A percentile compares a stretch with the other conserved stretches of the same genome.
Conservation (phyloP, 1,140 invertebrate species). For the Caenorhabditis tropicalis region DNA sequence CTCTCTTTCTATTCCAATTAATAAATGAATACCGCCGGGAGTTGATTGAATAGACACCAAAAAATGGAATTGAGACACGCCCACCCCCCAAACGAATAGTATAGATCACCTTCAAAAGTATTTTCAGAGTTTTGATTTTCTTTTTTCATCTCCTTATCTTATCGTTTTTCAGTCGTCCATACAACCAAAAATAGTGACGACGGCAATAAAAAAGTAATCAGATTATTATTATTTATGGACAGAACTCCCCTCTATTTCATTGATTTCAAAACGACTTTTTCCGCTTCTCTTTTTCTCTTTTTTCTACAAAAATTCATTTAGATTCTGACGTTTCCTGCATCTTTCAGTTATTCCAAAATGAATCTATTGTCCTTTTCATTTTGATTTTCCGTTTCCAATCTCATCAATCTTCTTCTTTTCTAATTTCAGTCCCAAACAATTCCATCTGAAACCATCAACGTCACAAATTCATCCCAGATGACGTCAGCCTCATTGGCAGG, state of each 20-base stretch:
- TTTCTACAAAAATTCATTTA: too few relatives aligned
- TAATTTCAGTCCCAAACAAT: not conserved
- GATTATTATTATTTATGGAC: not conserved
- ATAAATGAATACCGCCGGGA: too few relatives aligned
- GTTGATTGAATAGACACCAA: too few relatives aligned
- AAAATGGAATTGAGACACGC: too few relatives aligned
- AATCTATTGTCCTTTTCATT: too few relatives aligned
- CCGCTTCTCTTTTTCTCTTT: not conserved
- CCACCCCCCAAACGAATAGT: not conserved
- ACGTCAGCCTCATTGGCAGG: conserved; percentile 30
- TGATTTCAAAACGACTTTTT: not conserved
- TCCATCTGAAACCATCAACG: not conserved
- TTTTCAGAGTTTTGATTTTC: not conserved
- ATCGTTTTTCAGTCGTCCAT: not conserved
- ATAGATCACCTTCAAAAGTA: not conserved
- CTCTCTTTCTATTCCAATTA: too few relatives aligned
- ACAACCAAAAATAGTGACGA: not conserved
- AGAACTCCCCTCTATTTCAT: not conserved
- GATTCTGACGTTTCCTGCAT: too few relatives aligned
- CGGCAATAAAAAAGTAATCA: not conserved
- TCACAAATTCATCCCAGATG: not conserved
- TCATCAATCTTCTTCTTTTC: not conserved
- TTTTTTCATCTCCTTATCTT: not conserved
- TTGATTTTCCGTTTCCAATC: too few relatives aligned
- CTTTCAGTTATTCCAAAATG: too few relatives aligned